Conservation (phyloP, 2,797 vertebrate genomes). For the Gadopsis marmoratus region DNA sequence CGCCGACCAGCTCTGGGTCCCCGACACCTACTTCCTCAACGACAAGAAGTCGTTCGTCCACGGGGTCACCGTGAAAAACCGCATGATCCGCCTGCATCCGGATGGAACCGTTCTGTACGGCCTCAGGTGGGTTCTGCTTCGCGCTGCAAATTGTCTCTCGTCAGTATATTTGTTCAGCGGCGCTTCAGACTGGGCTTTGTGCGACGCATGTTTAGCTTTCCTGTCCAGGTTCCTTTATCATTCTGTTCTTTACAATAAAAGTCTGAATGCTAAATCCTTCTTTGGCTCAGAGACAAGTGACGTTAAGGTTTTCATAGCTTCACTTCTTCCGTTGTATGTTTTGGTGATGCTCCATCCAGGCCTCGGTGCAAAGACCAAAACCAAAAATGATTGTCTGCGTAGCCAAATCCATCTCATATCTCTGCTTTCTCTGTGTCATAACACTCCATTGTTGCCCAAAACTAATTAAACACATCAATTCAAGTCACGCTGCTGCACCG, state of each 20-base stretch:
- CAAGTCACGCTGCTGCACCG: background rate
- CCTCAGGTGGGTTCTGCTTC: slow-evolving; percentile 86
- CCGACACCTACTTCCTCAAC: slow-evolving; percentile 96
- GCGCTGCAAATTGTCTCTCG: background rate
- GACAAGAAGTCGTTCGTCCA: slow-evolving; percentile 98
- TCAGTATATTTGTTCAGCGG: background rate
- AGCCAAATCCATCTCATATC: background rate
- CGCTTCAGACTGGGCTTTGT: background rate
- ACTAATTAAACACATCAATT: background rate
- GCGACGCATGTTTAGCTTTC: background rate
- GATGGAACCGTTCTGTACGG: slow-evolving; percentile 94
- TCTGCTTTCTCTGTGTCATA: background rate
- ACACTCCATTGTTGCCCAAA: background rate
- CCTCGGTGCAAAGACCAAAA: background rate
- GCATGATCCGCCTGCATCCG: slow-evolving; percentile 95
- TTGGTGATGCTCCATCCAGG: background rate
- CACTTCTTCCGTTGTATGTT: background rate
- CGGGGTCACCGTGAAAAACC: slow-evolving; percentile 94
- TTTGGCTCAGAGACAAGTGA: no score
- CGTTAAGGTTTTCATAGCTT: background rate
- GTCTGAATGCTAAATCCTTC: background rate
- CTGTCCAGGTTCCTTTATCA: background rate
- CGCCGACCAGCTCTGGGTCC: slow-evolving; percentile 96
- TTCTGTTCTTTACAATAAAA: background rate
- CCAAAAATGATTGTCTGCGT: background rate